Conservation (phyloP, 53 echinoderm and acorn worm genomes). For the Stichopus horrens region DNA sequence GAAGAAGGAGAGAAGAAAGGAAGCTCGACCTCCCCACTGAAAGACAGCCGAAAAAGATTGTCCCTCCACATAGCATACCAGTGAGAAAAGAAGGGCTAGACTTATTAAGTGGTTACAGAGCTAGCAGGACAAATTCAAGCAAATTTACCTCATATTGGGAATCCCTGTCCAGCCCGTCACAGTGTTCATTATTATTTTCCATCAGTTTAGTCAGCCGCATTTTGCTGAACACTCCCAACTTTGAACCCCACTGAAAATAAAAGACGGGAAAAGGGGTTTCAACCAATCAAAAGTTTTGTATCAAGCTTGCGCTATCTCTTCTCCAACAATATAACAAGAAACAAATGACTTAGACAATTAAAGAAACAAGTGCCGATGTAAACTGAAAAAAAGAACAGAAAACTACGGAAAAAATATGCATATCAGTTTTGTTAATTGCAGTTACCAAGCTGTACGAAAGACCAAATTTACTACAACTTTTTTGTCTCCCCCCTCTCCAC, state of each 20-base stretch:
- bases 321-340: too few relatives aligned
- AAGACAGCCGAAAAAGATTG: background rate
- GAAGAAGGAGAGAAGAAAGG: too few relatives aligned
- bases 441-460: too few relatives aligned
- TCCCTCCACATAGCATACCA: background rate
- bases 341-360: too few relatives aligned
- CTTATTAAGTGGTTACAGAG: too few relatives aligned
- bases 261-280: conserved; percentile 37
- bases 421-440: too few relatives aligned
- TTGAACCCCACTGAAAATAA: conserved; percentile 43
- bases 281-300: background rate
- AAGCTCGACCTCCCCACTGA: background rate
- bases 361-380: too few relatives aligned
- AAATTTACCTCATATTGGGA: conserved; percentile 38
- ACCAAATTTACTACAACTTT: too few relatives aligned
- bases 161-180: conserved; percentile 44
- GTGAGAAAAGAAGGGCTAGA: background rate
- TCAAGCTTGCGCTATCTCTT: too few relatives aligned
- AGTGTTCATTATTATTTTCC: conserved; percentile 50
- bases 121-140: conserved; percentile 18
- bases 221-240: conserved; percentile 44
- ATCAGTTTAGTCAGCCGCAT: conserved; percentile 45
- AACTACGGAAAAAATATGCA: too few relatives aligned
- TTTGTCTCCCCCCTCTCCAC: too few relatives aligned
- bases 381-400: too few relatives aligned